Evolutionary conservation across 2,888 invertebrate species (phyloP).

Genomic region (Spicauda simplicius): DNA sequence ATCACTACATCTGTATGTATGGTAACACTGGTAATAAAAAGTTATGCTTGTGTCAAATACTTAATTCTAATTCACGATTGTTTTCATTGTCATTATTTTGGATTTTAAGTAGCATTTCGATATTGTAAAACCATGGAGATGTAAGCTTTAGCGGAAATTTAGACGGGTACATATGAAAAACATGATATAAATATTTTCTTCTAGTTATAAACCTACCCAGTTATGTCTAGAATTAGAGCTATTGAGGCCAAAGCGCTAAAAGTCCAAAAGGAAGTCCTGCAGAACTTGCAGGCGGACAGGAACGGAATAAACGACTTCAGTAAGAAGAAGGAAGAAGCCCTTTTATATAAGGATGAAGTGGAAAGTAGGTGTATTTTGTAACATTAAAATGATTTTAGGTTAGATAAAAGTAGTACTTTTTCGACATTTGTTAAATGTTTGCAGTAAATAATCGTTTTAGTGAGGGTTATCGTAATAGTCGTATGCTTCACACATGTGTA

Average conservation of each 20-base stretch:
- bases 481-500: too few species aligned
- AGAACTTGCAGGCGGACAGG: slow-evolving; percentile 58
- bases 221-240: slow-evolving; percentile 74
- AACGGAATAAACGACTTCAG: slow-evolving; percentile 59
- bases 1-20: too few species aligned
- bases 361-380: slow-evolving; percentile 64
- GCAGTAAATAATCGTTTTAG: too few species aligned
- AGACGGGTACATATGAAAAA: neutral
- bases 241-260: slow-evolving; percentile 69
- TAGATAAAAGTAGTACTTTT: neutral
- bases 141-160: neutral
- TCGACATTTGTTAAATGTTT: neutral
- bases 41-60: too few species aligned
- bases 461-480: too few species aligned
- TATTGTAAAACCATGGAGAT: neutral
- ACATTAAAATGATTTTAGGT: neutral
- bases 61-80: too few species aligned
- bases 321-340: slow-evolving; percentile 56
- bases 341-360: slow-evolving; percentile 62
- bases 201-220: slow-evolving; percentile 26
- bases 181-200: slow-evolving; percentile 28
- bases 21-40: too few species aligned
- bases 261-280: slow-evolving; percentile 44
- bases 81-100: too few species aligned
- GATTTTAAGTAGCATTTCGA: too few species aligned